phyloP scores from a whole-genome alignment of 2,113 vertebrate species.

The Chroicocephalus ridibundus region DNA sequence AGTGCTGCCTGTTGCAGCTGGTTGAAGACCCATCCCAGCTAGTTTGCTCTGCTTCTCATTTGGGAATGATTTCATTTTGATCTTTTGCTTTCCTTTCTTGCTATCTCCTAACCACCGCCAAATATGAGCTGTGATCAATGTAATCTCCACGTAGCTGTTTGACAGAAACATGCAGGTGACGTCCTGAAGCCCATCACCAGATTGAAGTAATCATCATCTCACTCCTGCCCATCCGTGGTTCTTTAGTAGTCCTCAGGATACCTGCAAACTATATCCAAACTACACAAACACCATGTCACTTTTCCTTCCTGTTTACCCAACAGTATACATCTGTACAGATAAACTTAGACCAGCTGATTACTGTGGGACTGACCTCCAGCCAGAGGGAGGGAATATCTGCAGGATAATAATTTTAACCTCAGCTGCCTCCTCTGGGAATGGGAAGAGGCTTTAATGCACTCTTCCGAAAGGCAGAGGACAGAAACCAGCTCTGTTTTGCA shows the following conservation, averaged over 20 bases:
- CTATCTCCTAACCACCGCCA: not conserved
- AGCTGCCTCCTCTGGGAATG: not conserved
- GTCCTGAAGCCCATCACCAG: not conserved
- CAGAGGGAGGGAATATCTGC: not conserved
- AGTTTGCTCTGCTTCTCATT: not conserved
- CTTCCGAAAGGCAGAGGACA: not conserved
- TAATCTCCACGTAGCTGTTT: not conserved
- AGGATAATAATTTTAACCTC: not conserved
- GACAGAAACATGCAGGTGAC: not conserved
- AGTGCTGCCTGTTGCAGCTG: not conserved
- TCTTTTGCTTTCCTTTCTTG: not conserved
- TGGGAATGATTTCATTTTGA: not conserved
- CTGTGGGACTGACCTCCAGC: not conserved
- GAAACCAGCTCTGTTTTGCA: not conserved
- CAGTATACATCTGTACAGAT: not conserved
- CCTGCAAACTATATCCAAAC: not conserved
- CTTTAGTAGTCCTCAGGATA: not conserved
- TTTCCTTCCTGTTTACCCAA: constrained; percentile 27
- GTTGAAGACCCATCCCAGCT: not conserved
- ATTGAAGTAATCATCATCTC: not conserved
- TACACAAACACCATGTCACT: not conserved
- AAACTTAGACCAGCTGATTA: constrained; percentile 20
- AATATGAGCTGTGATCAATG: not conserved
- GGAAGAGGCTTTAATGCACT: not conserved
- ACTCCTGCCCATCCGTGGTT: not conserved